A percentile compares a stretch with the other conserved stretches of the same genome.
These are phyloP conservation scores for Semibalanus balanoides DNA, from an alignment of 1,140 invertebrate genomes.

Conservation along the genomic window DNA sequence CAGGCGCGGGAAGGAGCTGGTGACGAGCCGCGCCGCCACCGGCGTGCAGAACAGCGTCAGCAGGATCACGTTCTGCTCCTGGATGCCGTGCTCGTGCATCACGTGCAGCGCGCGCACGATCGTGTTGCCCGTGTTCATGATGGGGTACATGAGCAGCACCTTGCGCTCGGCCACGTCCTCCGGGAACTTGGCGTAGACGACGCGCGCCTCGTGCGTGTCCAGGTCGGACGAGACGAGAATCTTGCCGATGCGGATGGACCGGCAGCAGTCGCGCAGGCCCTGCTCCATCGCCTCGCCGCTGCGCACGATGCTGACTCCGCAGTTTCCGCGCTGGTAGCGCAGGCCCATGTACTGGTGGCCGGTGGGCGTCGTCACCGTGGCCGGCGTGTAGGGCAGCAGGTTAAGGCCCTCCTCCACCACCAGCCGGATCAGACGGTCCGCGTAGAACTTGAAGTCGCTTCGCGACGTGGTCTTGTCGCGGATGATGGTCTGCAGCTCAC, in stretches of 20 bases:
- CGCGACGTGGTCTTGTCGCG: slow-evolving; percentile 80
- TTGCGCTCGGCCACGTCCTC: slow-evolving; percentile 65
- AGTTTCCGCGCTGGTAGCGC: slow-evolving; percentile 65
- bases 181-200: slow-evolving; percentile 96
- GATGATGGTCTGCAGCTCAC: slow-evolving; percentile 84
- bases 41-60: slow-evolving; percentile 95
- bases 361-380: slow-evolving; percentile 82
- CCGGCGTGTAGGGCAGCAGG: slow-evolving; percentile 82
- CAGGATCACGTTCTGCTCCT: slow-evolving; percentile 84
- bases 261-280: slow-evolving; percentile 89
- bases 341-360: slow-evolving; percentile 78
- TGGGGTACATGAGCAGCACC: slow-evolving; percentile 91
- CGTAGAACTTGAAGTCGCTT: slow-evolving; percentile 97
- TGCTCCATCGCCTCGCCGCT: slow-evolving; percentile 97
- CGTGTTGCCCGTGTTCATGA: slow-evolving; percentile 91
- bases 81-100: slow-evolving; percentile 79
- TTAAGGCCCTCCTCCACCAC: slow-evolving; percentile 98
- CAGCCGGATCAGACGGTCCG: slow-evolving; percentile 73
- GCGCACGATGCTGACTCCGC: slow-evolving; percentile 93
- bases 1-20: slow-evolving; percentile 59
- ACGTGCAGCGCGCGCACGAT: slow-evolving; percentile 86
- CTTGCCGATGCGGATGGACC: slow-evolving; percentile 94
- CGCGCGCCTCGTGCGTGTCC: slow-evolving; percentile 87
- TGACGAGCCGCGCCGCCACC: slow-evolving; percentile 68
- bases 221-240: slow-evolving; percentile 93